Percentiles rank a stretch among this genome's conserved stretches.
phyloP scores from a whole-genome alignment of 2,797 vertebrate genomes.

The Oryzias sinensis region DNA sequence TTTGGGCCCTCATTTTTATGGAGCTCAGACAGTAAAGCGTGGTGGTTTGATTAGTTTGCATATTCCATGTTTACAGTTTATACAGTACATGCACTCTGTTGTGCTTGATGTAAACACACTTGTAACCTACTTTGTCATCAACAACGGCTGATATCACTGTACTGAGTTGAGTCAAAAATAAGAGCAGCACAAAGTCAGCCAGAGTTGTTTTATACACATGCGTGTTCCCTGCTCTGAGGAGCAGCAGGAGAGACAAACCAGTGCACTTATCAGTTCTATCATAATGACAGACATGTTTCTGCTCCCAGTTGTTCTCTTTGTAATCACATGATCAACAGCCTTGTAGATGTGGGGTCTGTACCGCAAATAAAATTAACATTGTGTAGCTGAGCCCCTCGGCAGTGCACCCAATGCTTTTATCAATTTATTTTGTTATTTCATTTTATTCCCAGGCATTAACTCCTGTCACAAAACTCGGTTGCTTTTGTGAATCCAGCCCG shows the following conservation, averaged over 20 bases:
- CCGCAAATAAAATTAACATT: constrained; percentile 68
- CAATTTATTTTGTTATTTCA: constrained; percentile 39
- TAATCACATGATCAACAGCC: constrained; percentile 59
- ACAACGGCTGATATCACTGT: constrained; percentile 19
- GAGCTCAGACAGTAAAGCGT: constrained; percentile 23
- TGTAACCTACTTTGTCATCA: constrained; percentile 42
- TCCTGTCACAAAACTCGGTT: constrained; percentile 67
- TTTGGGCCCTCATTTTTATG: constrained; percentile 45
- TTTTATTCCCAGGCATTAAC: constrained; percentile 44
- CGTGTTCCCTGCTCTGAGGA: constrained; percentile 15
- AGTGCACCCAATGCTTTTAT: constrained; percentile 49
- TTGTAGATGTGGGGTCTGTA: constrained; percentile 39
- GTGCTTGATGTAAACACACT: constrained; percentile 65
- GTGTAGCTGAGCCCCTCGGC: constrained; percentile 55
- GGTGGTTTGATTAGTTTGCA: constrained; percentile 66
- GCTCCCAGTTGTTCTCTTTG: constrained; percentile 53
- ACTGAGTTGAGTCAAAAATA: constrained; percentile 16
- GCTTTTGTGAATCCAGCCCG: constrained; percentile 62
- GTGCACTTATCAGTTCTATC: constrained; percentile 48
- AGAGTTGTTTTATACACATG: constrained; percentile 37
- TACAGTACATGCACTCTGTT: constrained; percentile 47
- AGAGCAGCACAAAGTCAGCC: not conserved
- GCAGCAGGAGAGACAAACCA: constrained; percentile 14
- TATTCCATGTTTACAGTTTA: constrained; percentile 66
- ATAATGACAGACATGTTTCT: constrained; percentile 42